Evolutionary conservation across 2,113 vertebrate genomes (phyloP).

Genomic region (Oxyruncus cristatus): DNA sequence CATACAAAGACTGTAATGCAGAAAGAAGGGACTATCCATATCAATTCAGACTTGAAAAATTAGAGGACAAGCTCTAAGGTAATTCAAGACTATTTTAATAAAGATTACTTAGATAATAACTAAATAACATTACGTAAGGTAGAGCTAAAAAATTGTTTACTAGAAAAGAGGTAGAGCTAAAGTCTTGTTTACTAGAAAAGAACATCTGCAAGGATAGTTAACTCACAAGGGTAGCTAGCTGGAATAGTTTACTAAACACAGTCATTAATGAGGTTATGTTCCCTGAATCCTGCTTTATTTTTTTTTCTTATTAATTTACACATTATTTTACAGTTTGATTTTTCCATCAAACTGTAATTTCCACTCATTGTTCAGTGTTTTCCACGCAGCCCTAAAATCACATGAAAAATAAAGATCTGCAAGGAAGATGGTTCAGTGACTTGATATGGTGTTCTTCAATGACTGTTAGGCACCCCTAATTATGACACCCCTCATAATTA

Average conservation of each 20-base stretch:
- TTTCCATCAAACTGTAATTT: not conserved
- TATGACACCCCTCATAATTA: not conserved
- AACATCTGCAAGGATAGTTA: not conserved
- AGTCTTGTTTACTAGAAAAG: not conserved
- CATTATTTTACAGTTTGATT: not conserved
- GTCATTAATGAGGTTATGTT: not conserved
- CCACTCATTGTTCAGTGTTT: not conserved
- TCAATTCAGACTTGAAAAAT: not conserved
- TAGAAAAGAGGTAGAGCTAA: not conserved
- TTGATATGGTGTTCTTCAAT: not conserved
- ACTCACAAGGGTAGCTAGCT: not conserved
- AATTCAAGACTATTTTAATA: not conserved
- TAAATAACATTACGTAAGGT: not conserved
- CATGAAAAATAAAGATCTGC: not conserved
- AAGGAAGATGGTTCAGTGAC: not conserved
- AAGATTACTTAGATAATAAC: not conserved
- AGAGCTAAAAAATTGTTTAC: not conserved
- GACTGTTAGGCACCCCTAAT: not conserved
- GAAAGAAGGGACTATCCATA: not conserved
- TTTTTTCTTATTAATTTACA: not conserved
- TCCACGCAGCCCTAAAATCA: not conserved
- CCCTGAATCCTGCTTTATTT: not conserved
- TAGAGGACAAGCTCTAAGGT: not conserved
- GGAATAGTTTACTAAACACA: not conserved
- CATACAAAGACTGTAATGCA: not conserved